A percentile compares a stretch with the other conserved stretches of the same genome.
Evolutionary conservation across 2,888 invertebrate species (phyloP).

Genomic region (Orthosia incerta): DNA sequence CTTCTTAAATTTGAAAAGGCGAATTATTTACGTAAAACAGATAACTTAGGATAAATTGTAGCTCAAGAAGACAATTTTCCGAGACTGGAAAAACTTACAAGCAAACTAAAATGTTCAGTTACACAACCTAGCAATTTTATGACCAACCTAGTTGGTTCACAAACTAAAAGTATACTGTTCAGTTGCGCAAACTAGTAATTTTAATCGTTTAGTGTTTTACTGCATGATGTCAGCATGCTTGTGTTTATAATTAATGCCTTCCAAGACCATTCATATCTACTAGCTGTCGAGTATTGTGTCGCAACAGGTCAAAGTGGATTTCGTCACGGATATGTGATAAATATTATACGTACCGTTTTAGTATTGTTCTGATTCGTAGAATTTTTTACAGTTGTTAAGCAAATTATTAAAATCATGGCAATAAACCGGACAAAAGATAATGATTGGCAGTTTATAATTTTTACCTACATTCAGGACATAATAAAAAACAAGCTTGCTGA

Average conservation of each 20-base stretch:
- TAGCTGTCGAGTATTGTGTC: constrained; percentile 23
- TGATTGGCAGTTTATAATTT: neutral
- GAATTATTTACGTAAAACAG: too few relatives aligned
- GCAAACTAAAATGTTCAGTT: neutral
- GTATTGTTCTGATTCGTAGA: constrained; percentile 19
- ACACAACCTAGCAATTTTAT: neutral
- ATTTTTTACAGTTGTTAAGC: constrained; percentile 10
- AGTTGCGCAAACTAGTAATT: constrained; percentile 41
- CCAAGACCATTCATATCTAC: constrained; percentile 55
- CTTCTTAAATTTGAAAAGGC: too few relatives aligned
- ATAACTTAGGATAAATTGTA: too few relatives aligned
- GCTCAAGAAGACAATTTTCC: neutral
- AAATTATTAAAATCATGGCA: constrained; percentile 12
- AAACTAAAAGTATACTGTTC: neutral
- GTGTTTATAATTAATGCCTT: constrained; percentile 61
- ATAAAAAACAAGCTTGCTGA: neutral
- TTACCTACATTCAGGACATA: neutral
- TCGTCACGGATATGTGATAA: constrained; percentile 47
- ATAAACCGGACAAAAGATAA: constrained; percentile 12
- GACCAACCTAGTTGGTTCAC: neutral
- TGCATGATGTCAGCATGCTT: constrained; percentile 63
- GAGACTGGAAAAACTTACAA: neutral
- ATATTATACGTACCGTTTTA: constrained; percentile 8
- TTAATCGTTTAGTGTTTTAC: constrained; percentile 44
- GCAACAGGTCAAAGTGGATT: constrained; percentile 50